Evolutionary conservation across 1,140 invertebrate genomes (phyloP), one percentile per base, ranked within the genome.

Genomic region (Steinernema feltiae): DNA sequence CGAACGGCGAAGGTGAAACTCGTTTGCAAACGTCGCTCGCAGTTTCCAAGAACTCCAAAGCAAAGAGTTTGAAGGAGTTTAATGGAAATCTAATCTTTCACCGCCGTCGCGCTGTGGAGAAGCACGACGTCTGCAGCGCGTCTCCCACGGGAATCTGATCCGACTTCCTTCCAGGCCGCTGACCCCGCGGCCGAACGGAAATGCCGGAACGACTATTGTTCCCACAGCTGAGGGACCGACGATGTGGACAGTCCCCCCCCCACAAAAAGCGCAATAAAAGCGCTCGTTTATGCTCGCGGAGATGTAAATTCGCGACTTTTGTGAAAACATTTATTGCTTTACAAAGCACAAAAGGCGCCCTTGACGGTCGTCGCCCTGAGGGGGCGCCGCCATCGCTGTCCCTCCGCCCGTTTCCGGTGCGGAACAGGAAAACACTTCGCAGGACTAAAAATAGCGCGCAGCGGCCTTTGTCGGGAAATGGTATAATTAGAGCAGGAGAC

Each of bases 271-370:
- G 24, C 53, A 63, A 63, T 63, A 63, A 63, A 63, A 41, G 35
- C 35, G 53, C 12, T 21, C 53, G 53, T n/a, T 46, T n/a, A 7
- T 46, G 41, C 53, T 7, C 12, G 53, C 35, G 53, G 24, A 12
- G 12, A 17, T 27, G 53, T 63, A 63, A 63, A 63, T 63, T 63
- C 53, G 53, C 53, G 53, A 63, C 53, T 63, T 63, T 63, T 63
- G 24, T 63, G 53, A 63, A 63, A 63, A 63, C 53, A 63, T 63
- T 63, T 63, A 63, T 63, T 63, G 53, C 53, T 63, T 63, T 63
- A 63, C 53, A 27, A 63, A 3, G 7, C 24, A 63, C 53, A 63
- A 63, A 63, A 63, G 53, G 24, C 12, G 12, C 24, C 53, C 24
- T 27, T 27, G 12, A 3, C 12, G 12, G 7, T 41, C 35, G 7